Evolutionary conservation across 1,140 invertebrate species (phyloP).

Genomic region (Acromyrmex heyeri): DNA sequence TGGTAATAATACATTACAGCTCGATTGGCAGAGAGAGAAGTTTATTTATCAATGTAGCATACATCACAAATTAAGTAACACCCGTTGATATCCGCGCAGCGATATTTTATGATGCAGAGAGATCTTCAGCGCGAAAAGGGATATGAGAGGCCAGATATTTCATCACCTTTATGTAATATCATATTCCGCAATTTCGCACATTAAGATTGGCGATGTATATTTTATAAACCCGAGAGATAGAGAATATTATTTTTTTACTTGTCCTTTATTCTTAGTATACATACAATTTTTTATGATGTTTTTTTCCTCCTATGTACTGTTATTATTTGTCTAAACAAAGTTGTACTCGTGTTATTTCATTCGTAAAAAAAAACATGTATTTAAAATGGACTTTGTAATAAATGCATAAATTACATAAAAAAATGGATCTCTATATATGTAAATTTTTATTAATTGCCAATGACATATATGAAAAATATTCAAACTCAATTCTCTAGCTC

Average conservation of each 20-base stretch:
- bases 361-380: background rate
- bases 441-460: background rate
- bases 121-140: background rate
- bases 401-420: background rate
- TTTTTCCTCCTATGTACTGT: conserved; percentile 16
- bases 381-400: conserved; percentile 21
- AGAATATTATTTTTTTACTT: conserved; percentile 41
- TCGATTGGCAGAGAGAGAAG: conserved; percentile 67
- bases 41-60: conserved; percentile 71
- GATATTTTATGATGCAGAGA: background rate
- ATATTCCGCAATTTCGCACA: background rate
- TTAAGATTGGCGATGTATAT: conserved; percentile 8
- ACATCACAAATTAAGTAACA: conserved; percentile 61
- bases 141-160: conserved; percentile 2
- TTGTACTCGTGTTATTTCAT: conserved; percentile 21
- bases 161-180: background rate
- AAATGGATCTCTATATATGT: too few species aligned
- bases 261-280: background rate
- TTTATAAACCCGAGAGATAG: background rate
- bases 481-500: too few species aligned
- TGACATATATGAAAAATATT: background rate
- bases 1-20: conserved; percentile 41
- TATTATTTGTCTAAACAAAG: conserved; percentile 29
- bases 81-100: conserved; percentile 12
- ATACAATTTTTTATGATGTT: conserved; percentile 17